A percentile compares a stretch with the other conserved stretches of the same genome.
Evolutionary conservation across 2,113 vertebrate species (phyloP).

Genomic region (Rhynchomys soricoides): DNA sequence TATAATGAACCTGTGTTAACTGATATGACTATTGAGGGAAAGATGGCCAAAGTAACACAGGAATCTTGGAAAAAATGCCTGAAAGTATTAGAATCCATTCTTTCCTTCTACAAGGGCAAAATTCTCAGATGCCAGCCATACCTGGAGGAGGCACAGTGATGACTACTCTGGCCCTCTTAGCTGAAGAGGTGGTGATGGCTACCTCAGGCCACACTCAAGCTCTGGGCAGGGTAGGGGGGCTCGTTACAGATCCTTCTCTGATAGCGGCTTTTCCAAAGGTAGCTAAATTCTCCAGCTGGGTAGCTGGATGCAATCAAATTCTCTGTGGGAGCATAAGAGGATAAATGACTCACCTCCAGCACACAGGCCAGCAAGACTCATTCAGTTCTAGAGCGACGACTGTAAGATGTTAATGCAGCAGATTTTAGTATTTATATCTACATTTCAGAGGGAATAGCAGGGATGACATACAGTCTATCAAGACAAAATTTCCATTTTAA

Average conservation of each 20-base stretch:
- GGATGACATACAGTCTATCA: slow-evolving; percentile 67
- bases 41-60: not conserved
- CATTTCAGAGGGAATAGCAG: slow-evolving; percentile 39
- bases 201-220: slow-evolving; percentile 25
- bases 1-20: not conserved
- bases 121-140: not conserved
- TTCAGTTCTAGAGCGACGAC: slow-evolving; percentile 62
- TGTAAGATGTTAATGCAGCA: slow-evolving; percentile 71
- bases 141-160: not conserved
- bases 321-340: slow-evolving; percentile 72
- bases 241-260: slow-evolving; percentile 65
- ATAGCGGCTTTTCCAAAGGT: slow-evolving; percentile 62
- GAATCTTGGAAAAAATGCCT: slow-evolving; percentile 12
- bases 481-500: slow-evolving; percentile 79
- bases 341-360: slow-evolving; percentile 68
- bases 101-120: slow-evolving; percentile 32
- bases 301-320: slow-evolving; percentile 73
- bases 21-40: slow-evolving; percentile 1
- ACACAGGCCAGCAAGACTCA: slow-evolving; percentile 53
- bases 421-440: slow-evolving; percentile 65
- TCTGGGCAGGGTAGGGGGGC: slow-evolving; percentile 1
- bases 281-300: slow-evolving; percentile 62
- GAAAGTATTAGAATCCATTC: not conserved
- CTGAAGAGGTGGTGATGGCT: slow-evolving; percentile 39
- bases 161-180: not conserved